phyloP scores from a whole-genome alignment of 1,140 invertebrate genomes.

The Chrysoperla carnea region DNA sequence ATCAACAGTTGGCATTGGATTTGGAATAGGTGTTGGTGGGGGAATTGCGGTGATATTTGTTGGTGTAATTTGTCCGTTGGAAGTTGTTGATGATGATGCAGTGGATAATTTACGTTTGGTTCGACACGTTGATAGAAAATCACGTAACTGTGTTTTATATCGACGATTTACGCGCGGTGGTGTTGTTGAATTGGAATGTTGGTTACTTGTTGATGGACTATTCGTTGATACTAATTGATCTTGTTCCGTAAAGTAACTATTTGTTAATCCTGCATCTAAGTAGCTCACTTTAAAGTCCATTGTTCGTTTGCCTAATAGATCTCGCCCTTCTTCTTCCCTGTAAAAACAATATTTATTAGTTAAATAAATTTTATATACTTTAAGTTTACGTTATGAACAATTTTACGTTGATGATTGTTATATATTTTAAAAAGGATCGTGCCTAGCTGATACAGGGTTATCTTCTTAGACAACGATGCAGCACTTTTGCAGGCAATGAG shows the following conservation, averaged over 20 bases:
- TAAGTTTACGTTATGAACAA: not conserved
- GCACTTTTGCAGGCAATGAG: too few species aligned
- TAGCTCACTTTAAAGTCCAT: conserved; percentile 99
- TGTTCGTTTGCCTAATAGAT: conserved; percentile 87
- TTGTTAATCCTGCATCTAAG: conserved; percentile 77
- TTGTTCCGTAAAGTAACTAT: conserved; percentile 73
- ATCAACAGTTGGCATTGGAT: conserved; percentile 33
- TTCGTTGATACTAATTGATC: conserved; percentile 53
- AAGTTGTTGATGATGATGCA: conserved; percentile 22
- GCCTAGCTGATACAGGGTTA: too few species aligned
- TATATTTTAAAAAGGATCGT: too few species aligned
- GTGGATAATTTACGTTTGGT: conserved; percentile 67
- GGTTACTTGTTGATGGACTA: conserved; percentile 25
- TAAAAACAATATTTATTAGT: not conserved
- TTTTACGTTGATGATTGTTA: too few species aligned
- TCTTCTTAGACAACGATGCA: too few species aligned
- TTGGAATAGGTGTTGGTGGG: conserved; percentile 18
- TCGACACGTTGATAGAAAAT: conserved; percentile 81
- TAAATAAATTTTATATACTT: not conserved
- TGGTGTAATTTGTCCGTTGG: conserved; percentile 16
- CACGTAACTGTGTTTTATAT: conserved; percentile 82
- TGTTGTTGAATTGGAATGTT: conserved; percentile 33
- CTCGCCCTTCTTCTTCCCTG: conserved; percentile 95
- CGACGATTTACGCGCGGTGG: conserved; percentile 64
- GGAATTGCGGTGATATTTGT: conserved; percentile 11